Base-by-base conservation (phyloP, 92 coral and sea anemone species). In the Palythoa grandiflora region DNA sequence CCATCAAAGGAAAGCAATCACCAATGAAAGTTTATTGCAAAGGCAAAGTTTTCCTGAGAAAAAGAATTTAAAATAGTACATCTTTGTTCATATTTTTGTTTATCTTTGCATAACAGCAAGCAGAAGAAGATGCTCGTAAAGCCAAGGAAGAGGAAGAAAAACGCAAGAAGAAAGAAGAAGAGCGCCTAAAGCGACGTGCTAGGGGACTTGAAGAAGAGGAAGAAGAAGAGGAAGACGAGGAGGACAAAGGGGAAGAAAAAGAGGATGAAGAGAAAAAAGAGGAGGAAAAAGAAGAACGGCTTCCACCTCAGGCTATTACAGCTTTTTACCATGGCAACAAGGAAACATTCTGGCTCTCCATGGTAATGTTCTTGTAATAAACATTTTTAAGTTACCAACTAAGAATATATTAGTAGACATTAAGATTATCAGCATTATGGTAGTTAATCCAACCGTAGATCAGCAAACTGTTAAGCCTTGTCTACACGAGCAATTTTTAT, bases 151-250 rank as follows among this genome's bases (percentile, higher is more conserved):
- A 95, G 68, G 99, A 94, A 74, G 98, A 91, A 72, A 95, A 95
- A 83, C 92, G 94, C 19, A 97, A 94, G 88, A 96, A 92, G 83
- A 97, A 95, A 65, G 99, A 95, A 75, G 98, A 95, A 44, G 99
- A 97, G 66, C 89, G 96, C 38, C 93, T 93, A 4, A 87, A 98
- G 20, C 92, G 99, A 8, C 95, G 99, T 13, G 99, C 96, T 13
- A 87, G 99, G 75, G 99, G 99, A 6, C 87, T 93, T 73, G 98
- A 96, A 65, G 98, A 94, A 14, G 98, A 95, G 83, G 98, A 95
- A 83, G 90, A 95, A 20, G 70, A 94, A 37, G 95, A 92, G 70
- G 89, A 88, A 59, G 92, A 90, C 15, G 88, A 93, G 48, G 91
- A 78, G 52, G 93, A 89, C 63, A 94, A 91, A 57, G 92, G 84